Evolutionary conservation across 2,113 vertebrate species (phyloP).

Genomic region (Tychaedon coryphoeus): DNA sequence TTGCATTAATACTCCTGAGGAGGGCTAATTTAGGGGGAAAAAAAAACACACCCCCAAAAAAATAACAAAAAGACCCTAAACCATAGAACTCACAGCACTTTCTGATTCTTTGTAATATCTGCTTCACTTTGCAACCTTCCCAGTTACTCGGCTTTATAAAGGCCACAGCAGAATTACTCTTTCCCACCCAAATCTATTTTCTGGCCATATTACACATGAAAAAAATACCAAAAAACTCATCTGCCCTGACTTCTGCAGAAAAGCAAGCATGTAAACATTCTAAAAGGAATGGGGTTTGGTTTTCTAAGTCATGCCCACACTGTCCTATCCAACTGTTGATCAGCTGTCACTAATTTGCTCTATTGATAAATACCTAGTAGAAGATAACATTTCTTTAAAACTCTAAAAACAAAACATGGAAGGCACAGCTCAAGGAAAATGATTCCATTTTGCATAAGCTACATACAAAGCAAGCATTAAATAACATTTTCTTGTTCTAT

Average conservation of each 20-base stretch:
- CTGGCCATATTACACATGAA: background rate
- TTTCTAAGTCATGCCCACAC: background rate
- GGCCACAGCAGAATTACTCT: background rate
- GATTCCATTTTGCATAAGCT: background rate
- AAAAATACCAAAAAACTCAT: background rate
- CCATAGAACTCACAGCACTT: background rate
- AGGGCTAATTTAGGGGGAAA: background rate
- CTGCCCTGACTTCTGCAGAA: background rate
- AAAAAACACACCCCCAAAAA: background rate
- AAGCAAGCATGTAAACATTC: background rate
- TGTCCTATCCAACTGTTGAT: background rate
- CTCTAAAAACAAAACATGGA: background rate
- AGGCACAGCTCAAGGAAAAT: background rate
- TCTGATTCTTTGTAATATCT: background rate
- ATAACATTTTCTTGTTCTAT: background rate
- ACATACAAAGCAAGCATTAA: background rate
- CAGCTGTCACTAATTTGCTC: background rate
- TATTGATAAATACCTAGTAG: background rate
- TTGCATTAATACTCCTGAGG: background rate
- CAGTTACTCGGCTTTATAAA: background rate
- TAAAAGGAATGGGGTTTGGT: rapidly evolving
- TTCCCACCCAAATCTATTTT: background rate
- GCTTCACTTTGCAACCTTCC: background rate
- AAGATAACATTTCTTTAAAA: background rate
- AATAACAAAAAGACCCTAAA: background rate